phyloP scores from a whole-genome alignment of 2,113 vertebrate genomes.

The Suricata suricatta region DNA sequence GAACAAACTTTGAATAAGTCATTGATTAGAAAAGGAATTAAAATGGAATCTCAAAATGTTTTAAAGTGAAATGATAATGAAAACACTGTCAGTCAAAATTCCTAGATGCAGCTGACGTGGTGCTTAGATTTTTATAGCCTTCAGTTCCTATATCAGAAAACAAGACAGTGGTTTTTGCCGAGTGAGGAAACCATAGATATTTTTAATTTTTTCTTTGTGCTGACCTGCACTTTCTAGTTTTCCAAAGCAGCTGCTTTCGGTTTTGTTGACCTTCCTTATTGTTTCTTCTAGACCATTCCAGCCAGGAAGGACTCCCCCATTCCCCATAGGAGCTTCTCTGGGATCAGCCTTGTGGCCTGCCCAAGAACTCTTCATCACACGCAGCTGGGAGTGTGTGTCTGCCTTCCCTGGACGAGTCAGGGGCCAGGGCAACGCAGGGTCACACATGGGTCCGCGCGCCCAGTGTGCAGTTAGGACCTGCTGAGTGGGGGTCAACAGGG shows the following conservation, averaged over 20 bases:
- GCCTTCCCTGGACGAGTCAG: no score
- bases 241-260: background rate
- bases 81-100: background rate
- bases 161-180: background rate
- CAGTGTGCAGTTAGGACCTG: background rate
- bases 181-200: background rate
- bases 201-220: background rate
- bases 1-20: background rate
- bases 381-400: background rate
- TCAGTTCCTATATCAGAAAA: background rate
- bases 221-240: background rate
- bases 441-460: background rate
- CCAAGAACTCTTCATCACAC: background rate
- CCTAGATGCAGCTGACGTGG: rapidly evolving
- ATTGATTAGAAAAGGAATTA: background rate
- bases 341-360: no score
- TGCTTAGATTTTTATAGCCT: background rate
- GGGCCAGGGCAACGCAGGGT: background rate
- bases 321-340: background rate
- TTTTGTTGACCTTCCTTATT: background rate
- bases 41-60: background rate
- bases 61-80: rapidly evolving
- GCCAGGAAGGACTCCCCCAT: background rate
- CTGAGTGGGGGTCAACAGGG: background rate
- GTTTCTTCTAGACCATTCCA: background rate